Conservation (phyloP, 2,888 invertebrate genomes). For the Pollenia labialis region DNA sequence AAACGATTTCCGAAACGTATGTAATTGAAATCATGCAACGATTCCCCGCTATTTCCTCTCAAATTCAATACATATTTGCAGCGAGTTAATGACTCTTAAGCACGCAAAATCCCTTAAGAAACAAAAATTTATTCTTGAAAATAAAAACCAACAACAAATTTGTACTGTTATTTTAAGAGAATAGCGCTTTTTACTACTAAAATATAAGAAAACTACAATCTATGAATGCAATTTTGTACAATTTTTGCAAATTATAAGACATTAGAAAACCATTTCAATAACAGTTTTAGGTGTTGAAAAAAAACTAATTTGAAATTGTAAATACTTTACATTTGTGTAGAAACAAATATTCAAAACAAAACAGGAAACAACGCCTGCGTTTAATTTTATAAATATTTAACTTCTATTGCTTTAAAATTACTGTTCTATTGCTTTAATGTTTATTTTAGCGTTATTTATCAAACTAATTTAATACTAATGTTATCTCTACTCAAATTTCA, state of each 20-base stretch:
- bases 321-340: too few species aligned
- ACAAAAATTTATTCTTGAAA: slow-evolving; percentile 5
- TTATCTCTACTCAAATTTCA: slow-evolving; percentile 19
- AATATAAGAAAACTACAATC: too few species aligned
- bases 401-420: background rate
- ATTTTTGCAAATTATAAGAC: background rate
- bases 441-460: background rate
- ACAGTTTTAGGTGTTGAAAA: background rate
- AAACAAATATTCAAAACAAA: background rate
- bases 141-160: background rate
- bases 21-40: slow-evolving; percentile 60
- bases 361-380: background rate
- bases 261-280: background rate
- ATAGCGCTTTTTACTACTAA: too few species aligned
- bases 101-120: slow-evolving; percentile 79
- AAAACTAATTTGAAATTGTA: too few species aligned
- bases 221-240: background rate
- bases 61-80: slow-evolving; percentile 81
- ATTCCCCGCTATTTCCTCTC: slow-evolving; percentile 72
- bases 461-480: slow-evolving; percentile 11
- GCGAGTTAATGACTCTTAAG: slow-evolving; percentile 80
- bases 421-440: too few species aligned
- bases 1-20: too few species aligned
- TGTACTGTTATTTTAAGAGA: background rate
- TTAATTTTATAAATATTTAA: slow-evolving; percentile 13